phyloP scores from a whole-genome alignment of 37 sponge, comb jelly and placozoan genomes.

The Geodia barretti region DNA sequence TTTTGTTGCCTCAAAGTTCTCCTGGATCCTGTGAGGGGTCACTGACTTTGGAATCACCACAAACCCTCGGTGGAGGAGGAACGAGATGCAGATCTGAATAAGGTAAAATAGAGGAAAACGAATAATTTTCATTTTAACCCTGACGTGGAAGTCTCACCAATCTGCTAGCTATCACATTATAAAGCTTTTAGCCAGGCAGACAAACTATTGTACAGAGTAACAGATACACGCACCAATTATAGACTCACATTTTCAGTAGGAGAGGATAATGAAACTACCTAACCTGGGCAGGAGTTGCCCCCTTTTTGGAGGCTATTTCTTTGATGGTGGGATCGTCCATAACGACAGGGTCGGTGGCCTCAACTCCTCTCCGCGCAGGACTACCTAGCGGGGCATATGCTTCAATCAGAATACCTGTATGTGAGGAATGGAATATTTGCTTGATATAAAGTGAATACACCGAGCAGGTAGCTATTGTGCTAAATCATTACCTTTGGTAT shows the following conservation, averaged over 20 bases:
- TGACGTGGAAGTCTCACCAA: too few species aligned
- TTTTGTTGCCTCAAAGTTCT: constrained; percentile 73
- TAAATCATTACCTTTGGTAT: constrained; percentile 66
- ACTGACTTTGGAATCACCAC: constrained; percentile 87
- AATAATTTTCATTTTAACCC: too few species aligned
- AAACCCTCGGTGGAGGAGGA: constrained; percentile 61
- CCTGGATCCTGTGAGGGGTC: constrained; percentile 60
- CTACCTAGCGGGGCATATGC: constrained; percentile 81
- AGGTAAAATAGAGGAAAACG: neutral
- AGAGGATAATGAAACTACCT: too few species aligned
- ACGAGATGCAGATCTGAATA: constrained; percentile 57
- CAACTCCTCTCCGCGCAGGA: constrained; percentile 44
- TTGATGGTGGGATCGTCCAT: constrained; percentile 72
- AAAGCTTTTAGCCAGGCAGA: too few species aligned
- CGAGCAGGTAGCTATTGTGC: too few species aligned
- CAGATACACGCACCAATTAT: too few species aligned
- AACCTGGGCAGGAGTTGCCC: constrained; percentile 72
- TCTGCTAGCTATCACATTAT: too few species aligned
- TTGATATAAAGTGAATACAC: too few species aligned
- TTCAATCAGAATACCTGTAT: constrained; percentile 72
- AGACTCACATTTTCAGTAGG: too few species aligned
- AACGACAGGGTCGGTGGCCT: constrained; percentile 39
- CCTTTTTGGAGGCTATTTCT: constrained; percentile 62
- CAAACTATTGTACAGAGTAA: too few species aligned
- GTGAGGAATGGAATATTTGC: too few species aligned